Conservation (phyloP, 1,140 invertebrate species). For the Theocolax elegans region DNA sequence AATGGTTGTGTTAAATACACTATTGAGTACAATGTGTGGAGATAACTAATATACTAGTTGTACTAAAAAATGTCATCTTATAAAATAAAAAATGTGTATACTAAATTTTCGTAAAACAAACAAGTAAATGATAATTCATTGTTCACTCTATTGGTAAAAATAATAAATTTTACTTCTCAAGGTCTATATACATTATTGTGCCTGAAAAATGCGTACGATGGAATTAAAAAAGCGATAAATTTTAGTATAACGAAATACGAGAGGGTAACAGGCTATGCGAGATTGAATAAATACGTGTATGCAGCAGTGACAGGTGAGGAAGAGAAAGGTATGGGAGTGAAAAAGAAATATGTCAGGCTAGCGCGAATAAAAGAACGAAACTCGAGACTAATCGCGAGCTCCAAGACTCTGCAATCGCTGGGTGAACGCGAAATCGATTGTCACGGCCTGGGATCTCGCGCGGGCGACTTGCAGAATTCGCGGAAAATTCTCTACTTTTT, state of each 20-base stretch:
- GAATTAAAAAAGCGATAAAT: too few species aligned
- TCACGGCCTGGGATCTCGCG: background rate
- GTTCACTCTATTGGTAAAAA: too few species aligned
- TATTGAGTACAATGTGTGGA: too few species aligned
- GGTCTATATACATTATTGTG: too few species aligned
- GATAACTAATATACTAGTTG: too few species aligned
- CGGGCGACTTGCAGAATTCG: background rate
- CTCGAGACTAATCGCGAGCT: background rate
- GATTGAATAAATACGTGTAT: background rate
- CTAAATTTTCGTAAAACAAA: too few species aligned
- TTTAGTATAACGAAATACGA: background rate
- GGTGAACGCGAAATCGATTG: background rate
- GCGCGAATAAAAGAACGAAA: background rate
- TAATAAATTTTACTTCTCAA: too few species aligned
- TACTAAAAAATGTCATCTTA: too few species aligned
- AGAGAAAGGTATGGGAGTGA: background rate
- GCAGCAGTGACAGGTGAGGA: background rate
- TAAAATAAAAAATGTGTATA: too few species aligned
- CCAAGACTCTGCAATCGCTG: background rate
- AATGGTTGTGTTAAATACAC: too few species aligned
- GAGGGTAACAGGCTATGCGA: background rate
- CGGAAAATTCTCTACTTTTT: background rate
- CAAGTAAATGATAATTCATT: too few species aligned
- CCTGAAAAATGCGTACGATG: too few species aligned
- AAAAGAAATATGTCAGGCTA: background rate